Base-by-base conservation (phyloP, 2,113 vertebrate genomes). In the Tonatia bakeri region DNA sequence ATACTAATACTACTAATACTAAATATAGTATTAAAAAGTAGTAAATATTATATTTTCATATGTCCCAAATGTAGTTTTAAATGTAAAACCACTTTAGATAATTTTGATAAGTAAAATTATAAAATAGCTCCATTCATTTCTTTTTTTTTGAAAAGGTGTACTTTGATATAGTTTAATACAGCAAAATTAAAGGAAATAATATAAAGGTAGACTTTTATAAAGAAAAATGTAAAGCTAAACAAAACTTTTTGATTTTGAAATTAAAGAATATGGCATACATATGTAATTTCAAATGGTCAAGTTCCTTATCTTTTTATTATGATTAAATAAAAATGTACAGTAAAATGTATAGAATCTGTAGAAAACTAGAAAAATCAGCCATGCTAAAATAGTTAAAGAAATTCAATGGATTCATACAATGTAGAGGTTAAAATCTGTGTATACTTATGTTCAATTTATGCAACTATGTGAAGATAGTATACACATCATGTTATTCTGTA, bases 101-200 rank as follows among this genome's bases (percentile, higher is more conserved):
- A 19, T 86, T 81, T 81, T 65, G 33, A 86, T 59, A 65, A 59
- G 59, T 75, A 56, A 87, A 67, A 87, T 61, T 38, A 69, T 52
- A 80, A 92, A 93, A 70, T 81, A 20, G 7, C 12, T 50, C 84
- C 52, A 80, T 56, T 65, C 7, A 65, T 36, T 90, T 92, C 43
- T 72, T 47, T 65, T 47, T 65, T 50, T 65, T 54, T 50, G 45
- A 92, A 92, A 90, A 73, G 28, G 9, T 94, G 4, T 54, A n/a
- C 20, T 81, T 81, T 86, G 17, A 45, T 65, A 31, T 56, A 56
- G 54, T 56, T 56, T 56, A 56, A 56, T 43, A 43, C 20, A 86
- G 45, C 28, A 83, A 87, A 77, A 87, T 75, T 28, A 81, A 94
- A 91, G 84, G 26, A 94, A 94, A 90, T 45, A 64, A 73, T 83